Evolutionary conservation across 2,113 vertebrate genomes (phyloP).

Genomic region (Vimba vimba): DNA sequence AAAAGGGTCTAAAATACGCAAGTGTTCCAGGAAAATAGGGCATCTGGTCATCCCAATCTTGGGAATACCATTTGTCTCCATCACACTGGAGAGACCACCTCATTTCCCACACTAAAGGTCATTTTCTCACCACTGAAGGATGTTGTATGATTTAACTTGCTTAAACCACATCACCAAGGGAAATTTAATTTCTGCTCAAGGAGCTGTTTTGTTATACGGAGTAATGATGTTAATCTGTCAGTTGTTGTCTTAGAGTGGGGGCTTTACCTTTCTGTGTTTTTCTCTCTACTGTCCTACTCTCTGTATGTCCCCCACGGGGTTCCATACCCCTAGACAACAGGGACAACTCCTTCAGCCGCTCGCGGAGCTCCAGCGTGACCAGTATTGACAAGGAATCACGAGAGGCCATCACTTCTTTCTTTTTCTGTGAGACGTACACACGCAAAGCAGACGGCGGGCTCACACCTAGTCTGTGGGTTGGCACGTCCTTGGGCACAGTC

Average conservation of each 20-base stretch:
- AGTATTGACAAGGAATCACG: conserved; percentile 97
- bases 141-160: neutral
- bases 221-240: neutral
- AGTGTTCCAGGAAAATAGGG: conserved; percentile 17
- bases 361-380: conserved; percentile 96
- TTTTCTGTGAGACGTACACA: conserved; percentile 91
- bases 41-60: conserved; percentile 8
- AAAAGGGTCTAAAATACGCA: neutral
- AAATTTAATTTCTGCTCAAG: neutral
- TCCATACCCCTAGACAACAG: conserved; percentile 89
- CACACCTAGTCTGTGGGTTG: conserved; percentile 91
- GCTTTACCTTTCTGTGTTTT: conserved; percentile 77
- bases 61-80: neutral
- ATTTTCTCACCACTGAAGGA: conserved; percentile 9
- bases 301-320: conserved; percentile 79
- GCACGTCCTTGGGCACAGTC: conserved; percentile 92
- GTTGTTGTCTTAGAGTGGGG: conserved; percentile 53
- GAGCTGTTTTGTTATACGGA: neutral
- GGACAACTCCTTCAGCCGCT: conserved; percentile 98
- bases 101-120: conserved; percentile 1
- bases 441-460: conserved; percentile 85
- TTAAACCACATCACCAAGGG: neutral
- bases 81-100: neutral
- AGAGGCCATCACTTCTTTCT: conserved; percentile 91
- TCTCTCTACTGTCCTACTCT: conserved; percentile 78